phyloP scores from a whole-genome alignment of 2,113 vertebrate species.

The Limnothrissa miodon region DNA sequence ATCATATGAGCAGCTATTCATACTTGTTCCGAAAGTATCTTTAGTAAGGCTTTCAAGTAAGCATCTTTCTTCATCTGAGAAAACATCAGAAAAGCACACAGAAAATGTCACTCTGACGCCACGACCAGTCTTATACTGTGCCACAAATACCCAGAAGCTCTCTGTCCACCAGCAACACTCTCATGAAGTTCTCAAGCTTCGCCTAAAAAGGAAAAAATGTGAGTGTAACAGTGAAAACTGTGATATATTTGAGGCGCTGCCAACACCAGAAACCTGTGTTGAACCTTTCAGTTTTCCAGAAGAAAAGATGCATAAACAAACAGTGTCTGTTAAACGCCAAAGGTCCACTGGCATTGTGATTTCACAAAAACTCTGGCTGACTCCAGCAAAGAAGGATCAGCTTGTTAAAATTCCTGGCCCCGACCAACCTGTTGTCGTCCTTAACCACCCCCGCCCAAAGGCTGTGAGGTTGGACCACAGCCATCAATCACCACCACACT shows the following conservation, averaged over 20 bases:
- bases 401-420: slow-evolving; percentile 81
- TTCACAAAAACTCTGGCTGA: slow-evolving; percentile 60
- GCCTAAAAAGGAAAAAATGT: slow-evolving; percentile 63
- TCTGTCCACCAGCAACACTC: slow-evolving; percentile 58
- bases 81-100: slow-evolving; percentile 24
- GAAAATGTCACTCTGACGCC: slow-evolving; percentile 33
- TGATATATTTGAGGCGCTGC: neutral
- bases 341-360: slow-evolving; percentile 43
- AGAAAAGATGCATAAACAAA: slow-evolving; percentile 48
- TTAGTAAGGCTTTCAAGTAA: slow-evolving; percentile 69
- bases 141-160: slow-evolving; percentile 51
- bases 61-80: slow-evolving; percentile 38
- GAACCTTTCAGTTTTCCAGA: neutral
- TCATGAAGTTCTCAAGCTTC: slow-evolving; percentile 62
- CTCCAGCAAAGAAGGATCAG: slow-evolving; percentile 79
- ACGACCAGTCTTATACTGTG: slow-evolving; percentile 52
- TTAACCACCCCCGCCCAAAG: slow-evolving; percentile 84
- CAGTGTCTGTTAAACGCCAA: slow-evolving; percentile 42
- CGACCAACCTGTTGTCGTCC: slow-evolving; percentile 92
- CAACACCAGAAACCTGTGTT: neutral
- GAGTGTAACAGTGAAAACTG: slow-evolving; percentile 26
- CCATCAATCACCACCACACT: neutral
- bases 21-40: slow-evolving; percentile 72
- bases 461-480: slow-evolving; percentile 11
- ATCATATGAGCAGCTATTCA: neutral